A percentile compares a stretch with the other conserved stretches of the same genome.
These are phyloP conservation scores for Hydrophis major DNA, from an alignment of 2,797 vertebrate species.

Conservation along the genomic window DNA sequence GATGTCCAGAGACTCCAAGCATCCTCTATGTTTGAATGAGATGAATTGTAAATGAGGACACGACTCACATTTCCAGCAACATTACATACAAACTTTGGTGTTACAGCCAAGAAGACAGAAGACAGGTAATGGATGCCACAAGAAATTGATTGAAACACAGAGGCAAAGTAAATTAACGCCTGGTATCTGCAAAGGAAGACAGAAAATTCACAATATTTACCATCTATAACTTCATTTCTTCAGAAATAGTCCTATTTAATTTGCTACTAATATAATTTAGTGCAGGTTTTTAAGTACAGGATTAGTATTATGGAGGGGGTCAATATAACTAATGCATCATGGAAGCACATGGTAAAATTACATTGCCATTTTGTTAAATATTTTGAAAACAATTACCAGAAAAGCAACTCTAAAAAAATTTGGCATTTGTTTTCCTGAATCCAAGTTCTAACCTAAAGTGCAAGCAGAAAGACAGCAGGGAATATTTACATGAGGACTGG, in stretches of 20 bases:
- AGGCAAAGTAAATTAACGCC: slow-evolving; percentile 86
- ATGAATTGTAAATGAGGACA: slow-evolving; percentile 77
- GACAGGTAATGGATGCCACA: slow-evolving; percentile 93
- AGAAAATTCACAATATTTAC: slow-evolving; percentile 7
- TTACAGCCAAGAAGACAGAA: slow-evolving; percentile 87
- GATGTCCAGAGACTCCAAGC: slow-evolving; percentile 73
- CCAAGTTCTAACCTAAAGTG: not conserved
- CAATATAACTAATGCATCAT: not conserved
- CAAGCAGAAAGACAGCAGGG: not conserved
- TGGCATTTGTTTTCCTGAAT: not conserved
- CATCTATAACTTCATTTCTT: not conserved
- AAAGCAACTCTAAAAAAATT: not conserved
- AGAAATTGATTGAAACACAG: slow-evolving; percentile 85
- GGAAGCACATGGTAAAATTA: not conserved
- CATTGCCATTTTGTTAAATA: not conserved
- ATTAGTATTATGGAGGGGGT: not conserved
- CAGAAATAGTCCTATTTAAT: not conserved
- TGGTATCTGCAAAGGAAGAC: slow-evolving; percentile 80
- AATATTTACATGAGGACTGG: not conserved
- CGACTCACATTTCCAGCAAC: slow-evolving; percentile 79
- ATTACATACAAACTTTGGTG: slow-evolving; percentile 81
- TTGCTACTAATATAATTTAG: not conserved
- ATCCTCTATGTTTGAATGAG: slow-evolving; percentile 72
- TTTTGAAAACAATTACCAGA: not conserved
- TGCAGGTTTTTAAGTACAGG: not conserved